These are phyloP conservation scores for Clarias gariepinus DNA, from an alignment of 2,113 vertebrate genomes.

Conservation along the genomic window DNA sequence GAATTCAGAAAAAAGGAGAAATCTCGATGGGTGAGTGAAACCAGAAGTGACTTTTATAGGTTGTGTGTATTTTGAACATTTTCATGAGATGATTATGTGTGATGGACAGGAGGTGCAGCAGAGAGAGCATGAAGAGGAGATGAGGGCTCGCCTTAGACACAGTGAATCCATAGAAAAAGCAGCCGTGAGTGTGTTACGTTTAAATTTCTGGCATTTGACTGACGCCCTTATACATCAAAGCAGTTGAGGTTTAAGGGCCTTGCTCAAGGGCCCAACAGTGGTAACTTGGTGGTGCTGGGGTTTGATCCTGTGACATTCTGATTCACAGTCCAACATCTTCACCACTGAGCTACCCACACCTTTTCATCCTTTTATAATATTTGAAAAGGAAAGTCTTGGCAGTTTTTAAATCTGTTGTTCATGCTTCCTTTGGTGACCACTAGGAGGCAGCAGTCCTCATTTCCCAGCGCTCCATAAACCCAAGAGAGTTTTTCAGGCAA, in stretches of 20 bases:
- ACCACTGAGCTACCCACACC: no score
- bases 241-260: no score
- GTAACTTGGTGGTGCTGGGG: no score
- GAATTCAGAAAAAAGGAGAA: slow-evolving; percentile 68
- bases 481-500: slow-evolving; percentile 80
- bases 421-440: slow-evolving; percentile 21
- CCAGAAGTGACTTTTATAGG: background rate
- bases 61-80: slow-evolving; percentile 15
- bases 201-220: no score
- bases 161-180: slow-evolving; percentile 81
- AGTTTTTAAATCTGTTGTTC: background rate
- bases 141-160: slow-evolving; percentile 70
- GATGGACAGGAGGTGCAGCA: slow-evolving; percentile 69
- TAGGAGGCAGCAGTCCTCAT: slow-evolving; percentile 81
- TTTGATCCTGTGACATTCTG: no score
- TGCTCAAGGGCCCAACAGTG: no score
- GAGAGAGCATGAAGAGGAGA: slow-evolving; percentile 75
- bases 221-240: no score
- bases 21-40: slow-evolving; percentile 69
- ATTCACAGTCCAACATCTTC: no score
- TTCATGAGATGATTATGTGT: background rate
- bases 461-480: slow-evolving; percentile 78
- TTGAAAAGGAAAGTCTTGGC: background rate
- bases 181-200: slow-evolving; percentile 69
- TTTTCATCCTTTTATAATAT: background rate